These are phyloP conservation scores for Crotalus horridus DNA, from an alignment of 2,113 vertebrate genomes.

Conservation along the genomic window DNA sequence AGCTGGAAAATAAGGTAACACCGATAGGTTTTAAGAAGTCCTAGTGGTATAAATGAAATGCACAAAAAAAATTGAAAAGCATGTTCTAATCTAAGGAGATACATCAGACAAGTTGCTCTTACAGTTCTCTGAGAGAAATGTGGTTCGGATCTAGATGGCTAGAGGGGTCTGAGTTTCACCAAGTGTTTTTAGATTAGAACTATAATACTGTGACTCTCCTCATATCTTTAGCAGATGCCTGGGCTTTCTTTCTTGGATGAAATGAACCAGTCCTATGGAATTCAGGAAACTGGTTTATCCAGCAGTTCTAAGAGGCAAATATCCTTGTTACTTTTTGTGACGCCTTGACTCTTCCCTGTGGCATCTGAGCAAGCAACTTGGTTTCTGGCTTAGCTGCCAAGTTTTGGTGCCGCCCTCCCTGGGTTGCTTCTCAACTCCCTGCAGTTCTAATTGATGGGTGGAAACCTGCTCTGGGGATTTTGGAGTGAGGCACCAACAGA, in stretches of 20 bases:
- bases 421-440: constrained; percentile 39
- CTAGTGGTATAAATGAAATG: neutral
- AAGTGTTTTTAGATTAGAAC: constrained; percentile 17
- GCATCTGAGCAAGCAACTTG: constrained; percentile 45
- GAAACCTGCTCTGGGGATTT: constrained; percentile 35
- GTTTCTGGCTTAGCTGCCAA: constrained; percentile 68
- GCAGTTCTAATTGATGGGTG: constrained; percentile 60
- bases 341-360: constrained; percentile 9
- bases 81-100: neutral
- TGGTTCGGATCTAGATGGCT: neutral
- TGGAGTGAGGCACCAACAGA: constrained; percentile 10
- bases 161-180: neutral
- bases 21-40: neutral
- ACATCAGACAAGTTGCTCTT: neutral
- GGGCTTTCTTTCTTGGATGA: constrained; percentile 38
- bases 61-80: neutral
- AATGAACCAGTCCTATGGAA: constrained; percentile 14
- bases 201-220: neutral
- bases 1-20: neutral
- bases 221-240: constrained; percentile 4
- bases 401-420: constrained; percentile 64
- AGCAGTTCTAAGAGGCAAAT: constrained; percentile 32
- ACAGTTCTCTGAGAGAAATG: neutral
- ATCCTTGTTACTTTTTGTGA: constrained; percentile 22
- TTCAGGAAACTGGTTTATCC: constrained; percentile 44